Evolutionary conservation across 2,888 invertebrate species (phyloP), one percentile per base, ranked within the genome.

Genomic region (Oscheius sp.): DNA sequence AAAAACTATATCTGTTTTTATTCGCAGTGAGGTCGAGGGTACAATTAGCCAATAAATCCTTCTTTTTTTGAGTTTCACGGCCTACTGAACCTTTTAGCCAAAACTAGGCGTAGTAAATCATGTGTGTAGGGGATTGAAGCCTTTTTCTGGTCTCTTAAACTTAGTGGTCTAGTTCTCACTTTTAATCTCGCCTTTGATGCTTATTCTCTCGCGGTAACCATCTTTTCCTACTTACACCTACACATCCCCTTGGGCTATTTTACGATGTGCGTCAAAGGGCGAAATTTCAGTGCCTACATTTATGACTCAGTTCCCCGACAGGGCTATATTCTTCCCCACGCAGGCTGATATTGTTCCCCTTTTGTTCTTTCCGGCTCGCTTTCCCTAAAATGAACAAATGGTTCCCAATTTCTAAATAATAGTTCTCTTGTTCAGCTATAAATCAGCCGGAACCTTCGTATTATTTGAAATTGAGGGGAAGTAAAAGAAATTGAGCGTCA

Each of bases 181-280:
- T 35, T 35, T 35, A 35, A 35, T 35, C 35, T 35, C 35, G 35
- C 35, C 35, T 49, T 16, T 49, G 6, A 3, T 13, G 16, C 49
- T 13, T 49, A 7, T 13, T 16, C 49, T 7, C 21, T 49, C 49
- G 16, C 13, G 5, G 49, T 18, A 35, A 35, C 9, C 35, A 35
- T 35, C 35, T 9, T 35, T 35, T 35, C 9, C 9, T 9, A 35
- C 35, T 35, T 35, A 49, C 16, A 18, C 49, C 49, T 2, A 49
- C 16, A 49, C 45, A 12, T 55, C n/a, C 27, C 29, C 16, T 27
- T n/a, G 29, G 27, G 41, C 63, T 6, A 12, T 66, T 66, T 66
- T 66, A 66, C 66, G 66, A 66, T 66, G n/a, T 66, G 52, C 66
- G 66, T 66, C 66, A 66, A 43, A 63, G 9, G 35, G 43, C 13